Evolutionary conservation across 2,113 vertebrate genomes (phyloP).

Genomic region (Bubalus kerabau): DNA sequence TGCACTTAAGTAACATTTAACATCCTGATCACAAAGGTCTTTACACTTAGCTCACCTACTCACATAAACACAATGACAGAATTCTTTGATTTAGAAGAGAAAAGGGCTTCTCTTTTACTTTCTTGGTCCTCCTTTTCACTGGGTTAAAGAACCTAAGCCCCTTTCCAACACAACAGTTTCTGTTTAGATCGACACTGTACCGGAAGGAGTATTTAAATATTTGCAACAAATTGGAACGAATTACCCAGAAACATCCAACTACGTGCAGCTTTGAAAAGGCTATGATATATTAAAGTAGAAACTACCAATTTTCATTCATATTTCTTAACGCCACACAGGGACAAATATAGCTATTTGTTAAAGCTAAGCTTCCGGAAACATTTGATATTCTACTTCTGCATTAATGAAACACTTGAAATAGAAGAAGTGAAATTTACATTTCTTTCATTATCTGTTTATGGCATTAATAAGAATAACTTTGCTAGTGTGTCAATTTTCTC

Average conservation of each 20-base stretch:
- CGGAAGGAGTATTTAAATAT: not conserved
- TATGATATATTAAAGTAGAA: not conserved
- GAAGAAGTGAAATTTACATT: not conserved
- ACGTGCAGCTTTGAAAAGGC: not conserved
- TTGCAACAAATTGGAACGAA: not conserved
- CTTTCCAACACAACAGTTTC: not conserved
- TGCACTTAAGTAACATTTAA: not conserved
- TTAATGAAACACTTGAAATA: slow-evolving; percentile 35
- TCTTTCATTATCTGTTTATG: slow-evolving; percentile 36
- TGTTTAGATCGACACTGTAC: not conserved
- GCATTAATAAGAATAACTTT: slow-evolving; percentile 40
- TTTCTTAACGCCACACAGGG: not conserved
- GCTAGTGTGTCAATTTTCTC: slow-evolving; percentile 10
- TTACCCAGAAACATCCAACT: not conserved
- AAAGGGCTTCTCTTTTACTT: not conserved
- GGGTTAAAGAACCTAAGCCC: not conserved
- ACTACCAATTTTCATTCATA: not conserved
- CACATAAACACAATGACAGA: not conserved
- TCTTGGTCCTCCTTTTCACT: not conserved
- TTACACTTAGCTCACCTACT: not conserved
- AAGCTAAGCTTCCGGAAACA: not conserved
- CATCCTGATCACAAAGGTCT: not conserved
- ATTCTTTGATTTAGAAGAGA: not conserved
- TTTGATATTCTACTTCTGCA: not conserved
- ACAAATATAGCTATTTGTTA: not conserved